phyloP scores from a whole-genome alignment of 64 coral and sea anemone species.

The Porites lutea region DNA sequence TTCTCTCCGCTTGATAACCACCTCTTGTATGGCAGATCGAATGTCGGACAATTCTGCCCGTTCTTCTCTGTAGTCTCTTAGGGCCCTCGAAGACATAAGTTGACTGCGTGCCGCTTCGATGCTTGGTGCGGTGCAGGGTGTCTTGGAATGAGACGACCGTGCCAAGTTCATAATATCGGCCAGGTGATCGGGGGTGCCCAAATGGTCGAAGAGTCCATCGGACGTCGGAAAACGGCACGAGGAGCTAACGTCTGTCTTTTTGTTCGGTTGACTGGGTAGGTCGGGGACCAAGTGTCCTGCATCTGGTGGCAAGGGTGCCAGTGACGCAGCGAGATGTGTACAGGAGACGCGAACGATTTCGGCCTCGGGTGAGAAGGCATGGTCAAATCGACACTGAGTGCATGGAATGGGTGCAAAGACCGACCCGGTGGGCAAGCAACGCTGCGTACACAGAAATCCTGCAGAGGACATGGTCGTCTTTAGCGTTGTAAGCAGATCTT shows the following conservation, averaged over 20 bases:
- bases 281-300: background rate
- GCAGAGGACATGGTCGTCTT: background rate
- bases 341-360: background rate
- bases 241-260: too few relatives aligned
- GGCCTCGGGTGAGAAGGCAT: background rate
- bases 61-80: background rate
- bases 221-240: too few relatives aligned
- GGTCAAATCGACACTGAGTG: background rate
- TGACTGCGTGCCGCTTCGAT: too few relatives aligned
- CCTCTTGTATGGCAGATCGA: background rate
- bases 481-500: background rate
- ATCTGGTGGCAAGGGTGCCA: background rate
- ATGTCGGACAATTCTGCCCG: background rate
- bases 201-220: too few relatives aligned
- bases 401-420: background rate
- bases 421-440: background rate
- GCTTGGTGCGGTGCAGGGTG: too few relatives aligned
- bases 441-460: background rate
- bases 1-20: background rate
- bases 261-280: too few relatives aligned
- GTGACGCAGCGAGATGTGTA: background rate
- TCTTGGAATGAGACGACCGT: too few relatives aligned
- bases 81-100: background rate
- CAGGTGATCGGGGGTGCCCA: too few relatives aligned
- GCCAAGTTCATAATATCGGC: too few relatives aligned